phyloP scores from a whole-genome alignment of 2,888 invertebrate species.

The Tromatobia lineatoria region DNA sequence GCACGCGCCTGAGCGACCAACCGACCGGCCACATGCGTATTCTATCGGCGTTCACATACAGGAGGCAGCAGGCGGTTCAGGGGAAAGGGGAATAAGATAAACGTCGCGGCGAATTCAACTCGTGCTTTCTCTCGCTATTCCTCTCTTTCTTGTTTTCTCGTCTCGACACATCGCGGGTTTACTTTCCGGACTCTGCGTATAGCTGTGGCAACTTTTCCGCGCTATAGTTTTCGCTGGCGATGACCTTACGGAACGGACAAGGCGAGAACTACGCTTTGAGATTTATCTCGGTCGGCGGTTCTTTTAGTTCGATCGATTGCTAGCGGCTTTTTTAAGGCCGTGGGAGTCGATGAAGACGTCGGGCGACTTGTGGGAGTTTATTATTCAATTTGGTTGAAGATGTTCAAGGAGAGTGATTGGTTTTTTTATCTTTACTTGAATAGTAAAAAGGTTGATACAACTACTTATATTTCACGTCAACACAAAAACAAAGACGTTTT shows the following conservation, averaged over 20 bases:
- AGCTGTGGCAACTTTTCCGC: conserved; percentile 31
- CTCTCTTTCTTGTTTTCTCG: conserved; percentile 38
- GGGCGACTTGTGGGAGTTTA: no score
- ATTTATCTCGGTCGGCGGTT: conserved; percentile 13
- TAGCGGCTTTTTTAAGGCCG: neutral
- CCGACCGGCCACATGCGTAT: conserved; percentile 55
- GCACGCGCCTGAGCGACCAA: conserved; percentile 42
- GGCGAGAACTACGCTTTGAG: neutral
- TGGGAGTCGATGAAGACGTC: conserved; percentile 10
- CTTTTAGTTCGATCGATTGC: neutral
- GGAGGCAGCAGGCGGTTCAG: neutral
- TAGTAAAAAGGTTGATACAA: no score
- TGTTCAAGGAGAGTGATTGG: no score
- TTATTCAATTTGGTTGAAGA: no score
- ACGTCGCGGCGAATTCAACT: conserved; percentile 57
- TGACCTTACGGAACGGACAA: neutral
- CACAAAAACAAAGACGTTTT: no score
- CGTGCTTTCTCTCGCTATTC: conserved; percentile 53
- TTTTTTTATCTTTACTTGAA: no score
- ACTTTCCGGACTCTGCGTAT: neutral
- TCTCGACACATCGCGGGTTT: neutral
- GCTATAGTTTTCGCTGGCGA: neutral
- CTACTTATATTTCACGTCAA: no score
- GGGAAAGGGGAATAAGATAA: conserved; percentile 39
- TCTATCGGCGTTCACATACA: conserved; percentile 60